Evolutionary conservation across 2,888 invertebrate genomes (phyloP), one percentile per base, ranked within the genome.

Genomic region (Ecliptopera silaceata): DNA sequence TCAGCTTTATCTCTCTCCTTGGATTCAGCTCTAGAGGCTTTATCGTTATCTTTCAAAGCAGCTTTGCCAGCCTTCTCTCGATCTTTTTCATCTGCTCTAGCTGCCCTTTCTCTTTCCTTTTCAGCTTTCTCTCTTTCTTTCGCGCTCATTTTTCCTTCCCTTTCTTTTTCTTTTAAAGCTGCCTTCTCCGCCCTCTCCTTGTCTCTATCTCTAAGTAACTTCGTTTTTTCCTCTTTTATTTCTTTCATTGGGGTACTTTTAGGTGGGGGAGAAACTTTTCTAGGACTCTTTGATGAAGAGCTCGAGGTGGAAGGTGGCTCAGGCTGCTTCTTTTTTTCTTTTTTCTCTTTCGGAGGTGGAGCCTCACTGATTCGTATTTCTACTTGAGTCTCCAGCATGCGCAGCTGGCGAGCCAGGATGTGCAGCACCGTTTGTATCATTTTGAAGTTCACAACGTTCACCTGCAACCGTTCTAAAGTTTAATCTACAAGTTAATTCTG

Each of bases 351-450:
- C 3, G 15, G 36, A 4, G 39, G 59, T 12, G 53, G 43, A 1
- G 51, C 26, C 11, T 68, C 68, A 5, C 50, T 59, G 6, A 75
- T 56, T 52, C 69, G 69, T 3, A 87, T 69, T 56, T 86, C 84
- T 0, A 88, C 86, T 13, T 75, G 72, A 32, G 83, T 84, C 56
- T 84, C 78, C 1, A 88, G 69, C 62, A 88, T 45, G 0, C 86
- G 82, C 71, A 86, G 69, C 34, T 88, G 86, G 0, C 83, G 74
- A 10, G 88, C 88, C 20, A 89, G 56, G 36, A 88, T 83, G 41
- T 81, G 76, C 3, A 90, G 71, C 1, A 89, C 68, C 5, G 76
- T 73, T 70, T 88, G 81, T 1, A 90, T 1, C 54, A 83, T 44
- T 70, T 88, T 87, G 61, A 75, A 87, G 62, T 88, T 78, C 0